Percentiles rank a stretch among this genome's conserved stretches.
phyloP scores from a whole-genome alignment of 2,113 vertebrate species.

The Oncorhynchus tshawytscha region DNA sequence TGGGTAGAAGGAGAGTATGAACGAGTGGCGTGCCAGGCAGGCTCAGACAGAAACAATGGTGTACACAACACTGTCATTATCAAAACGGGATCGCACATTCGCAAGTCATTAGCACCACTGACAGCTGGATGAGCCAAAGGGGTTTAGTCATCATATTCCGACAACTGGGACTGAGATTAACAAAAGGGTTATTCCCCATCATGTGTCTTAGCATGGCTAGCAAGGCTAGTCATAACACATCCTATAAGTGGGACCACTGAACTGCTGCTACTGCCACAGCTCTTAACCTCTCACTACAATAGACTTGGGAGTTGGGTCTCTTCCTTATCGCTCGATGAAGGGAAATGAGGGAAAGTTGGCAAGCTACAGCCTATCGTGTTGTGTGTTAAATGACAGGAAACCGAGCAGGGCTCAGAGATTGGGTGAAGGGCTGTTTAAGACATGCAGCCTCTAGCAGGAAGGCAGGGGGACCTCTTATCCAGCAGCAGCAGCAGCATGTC shows the following conservation, averaged over 20 bases:
- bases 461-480: constrained; percentile 29
- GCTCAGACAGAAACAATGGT: constrained; percentile 37
- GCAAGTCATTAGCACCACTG: constrained; percentile 34
- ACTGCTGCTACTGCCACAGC: not conserved
- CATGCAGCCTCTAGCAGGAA: constrained; percentile 17
- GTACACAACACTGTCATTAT: constrained; percentile 4
- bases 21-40: constrained; percentile 27
- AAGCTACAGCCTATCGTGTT: not conserved
- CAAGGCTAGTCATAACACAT: too few species aligned
- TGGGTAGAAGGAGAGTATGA: not conserved
- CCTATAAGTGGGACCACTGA: not conserved
- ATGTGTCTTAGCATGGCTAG: too few species aligned
- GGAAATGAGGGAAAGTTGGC: constrained; percentile 35
- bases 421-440: constrained; percentile 30
- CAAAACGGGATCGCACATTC: constrained; percentile 16
- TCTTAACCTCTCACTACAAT: not conserved
- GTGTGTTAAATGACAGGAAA: constrained; percentile 41
- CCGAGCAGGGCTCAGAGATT: constrained; percentile 5
- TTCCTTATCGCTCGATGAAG: constrained; percentile 19
- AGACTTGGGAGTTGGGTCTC: constrained; percentile 10
- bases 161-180: too few species aligned
- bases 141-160: constrained; percentile 9
- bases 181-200: too few species aligned
- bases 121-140: constrained; percentile 18
- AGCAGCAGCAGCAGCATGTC: not conserved